phyloP scores from a whole-genome alignment of 1,140 invertebrate genomes.

The Drosophila parabipectinata region DNA sequence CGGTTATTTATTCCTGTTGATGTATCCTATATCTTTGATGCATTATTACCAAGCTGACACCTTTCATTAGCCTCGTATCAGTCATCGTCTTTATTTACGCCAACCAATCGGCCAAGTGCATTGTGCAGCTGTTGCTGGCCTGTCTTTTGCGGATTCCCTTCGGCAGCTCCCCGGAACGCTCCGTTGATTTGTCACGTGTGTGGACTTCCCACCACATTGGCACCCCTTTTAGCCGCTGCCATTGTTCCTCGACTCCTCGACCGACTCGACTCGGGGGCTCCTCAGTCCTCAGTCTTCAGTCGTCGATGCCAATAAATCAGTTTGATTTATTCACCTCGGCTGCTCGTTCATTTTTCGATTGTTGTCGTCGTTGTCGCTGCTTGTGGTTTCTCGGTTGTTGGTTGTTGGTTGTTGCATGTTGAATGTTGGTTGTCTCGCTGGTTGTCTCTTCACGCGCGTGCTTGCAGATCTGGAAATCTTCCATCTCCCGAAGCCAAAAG shows the following conservation, averaged over 20 bases:
- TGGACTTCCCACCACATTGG: conserved; percentile 31
- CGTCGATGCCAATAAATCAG: conserved; percentile 74
- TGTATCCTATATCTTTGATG: conserved; percentile 1
- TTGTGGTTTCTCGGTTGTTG: conserved; percentile 32
- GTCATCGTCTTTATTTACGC: conserved; percentile 27
- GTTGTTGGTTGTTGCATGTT: conserved; percentile 30
- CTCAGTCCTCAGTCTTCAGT: conserved; percentile 38
- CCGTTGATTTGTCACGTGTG: conserved; percentile 59
- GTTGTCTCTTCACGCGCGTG: conserved; percentile 66
- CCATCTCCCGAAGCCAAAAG: conserved; percentile 42
- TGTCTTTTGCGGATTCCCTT: conserved; percentile 6
- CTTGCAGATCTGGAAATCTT: conserved; percentile 41
- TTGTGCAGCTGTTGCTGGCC: conserved; percentile 29
- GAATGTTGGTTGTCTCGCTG: conserved; percentile 36
- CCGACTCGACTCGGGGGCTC: conserved; percentile 41
- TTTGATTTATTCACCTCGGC: conserved; percentile 77
- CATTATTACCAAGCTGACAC: conserved; percentile 18
- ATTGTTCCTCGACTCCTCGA: conserved; percentile 52
- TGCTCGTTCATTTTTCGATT: conserved; percentile 58
- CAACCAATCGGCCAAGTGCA: conserved; percentile 49
- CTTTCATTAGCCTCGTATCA: conserved; percentile 14
- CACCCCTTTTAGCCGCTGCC: conserved; percentile 20
- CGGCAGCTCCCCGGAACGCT: conserved; percentile 9
- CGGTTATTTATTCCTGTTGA: not conserved
- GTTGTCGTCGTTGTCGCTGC: conserved; percentile 57